Percentiles rank a stretch among this genome's conserved stretches.
These are phyloP conservation scores for Thecophora atra DNA, from an alignment of 2,888 invertebrate genomes.

Conservation along the genomic window DNA sequence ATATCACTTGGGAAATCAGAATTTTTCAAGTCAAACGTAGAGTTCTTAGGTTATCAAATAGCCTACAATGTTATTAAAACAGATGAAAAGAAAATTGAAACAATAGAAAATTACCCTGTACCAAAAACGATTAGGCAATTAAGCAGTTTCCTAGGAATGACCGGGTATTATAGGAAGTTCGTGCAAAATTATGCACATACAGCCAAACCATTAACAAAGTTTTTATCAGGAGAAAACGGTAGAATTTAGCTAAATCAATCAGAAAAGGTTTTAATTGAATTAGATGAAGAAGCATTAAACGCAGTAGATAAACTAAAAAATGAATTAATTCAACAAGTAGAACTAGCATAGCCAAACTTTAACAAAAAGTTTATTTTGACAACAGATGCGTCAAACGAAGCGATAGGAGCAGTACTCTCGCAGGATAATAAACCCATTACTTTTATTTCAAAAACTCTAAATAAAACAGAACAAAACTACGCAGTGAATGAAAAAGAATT, in stretches of 20 bases:
- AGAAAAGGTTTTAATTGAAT: constrained; percentile 39
- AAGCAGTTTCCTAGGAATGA: constrained; percentile 42
- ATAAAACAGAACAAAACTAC: constrained; percentile 50
- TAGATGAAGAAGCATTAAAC: constrained; percentile 39
- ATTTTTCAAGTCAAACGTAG: constrained; percentile 42
- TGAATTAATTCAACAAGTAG: constrained; percentile 25
- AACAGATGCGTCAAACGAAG: constrained; percentile 54
- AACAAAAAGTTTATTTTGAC: constrained; percentile 46
- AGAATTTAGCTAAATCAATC: constrained; percentile 42
- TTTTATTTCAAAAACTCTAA: constrained; percentile 53
- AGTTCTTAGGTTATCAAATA: constrained; percentile 44
- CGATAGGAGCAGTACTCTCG: constrained; percentile 52
- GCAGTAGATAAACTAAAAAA: constrained; percentile 37
- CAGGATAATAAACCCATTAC: constrained; percentile 53
- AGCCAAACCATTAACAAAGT: constrained; percentile 42
- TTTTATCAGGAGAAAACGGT: constrained; percentile 42
- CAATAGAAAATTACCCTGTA: constrained; percentile 41
- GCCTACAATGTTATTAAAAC: constrained; percentile 42
- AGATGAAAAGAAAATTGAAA: constrained; percentile 42
- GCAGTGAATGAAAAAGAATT: constrained; percentile 59
- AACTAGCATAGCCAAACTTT: constrained; percentile 47
- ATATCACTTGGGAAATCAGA: constrained; percentile 46
- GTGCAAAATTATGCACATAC: constrained; percentile 41
- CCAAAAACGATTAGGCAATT: constrained; percentile 44
- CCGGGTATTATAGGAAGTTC: constrained; percentile 17